phyloP scores from a whole-genome alignment of 2,113 vertebrate genomes.

The Halichoerus grypus region DNA sequence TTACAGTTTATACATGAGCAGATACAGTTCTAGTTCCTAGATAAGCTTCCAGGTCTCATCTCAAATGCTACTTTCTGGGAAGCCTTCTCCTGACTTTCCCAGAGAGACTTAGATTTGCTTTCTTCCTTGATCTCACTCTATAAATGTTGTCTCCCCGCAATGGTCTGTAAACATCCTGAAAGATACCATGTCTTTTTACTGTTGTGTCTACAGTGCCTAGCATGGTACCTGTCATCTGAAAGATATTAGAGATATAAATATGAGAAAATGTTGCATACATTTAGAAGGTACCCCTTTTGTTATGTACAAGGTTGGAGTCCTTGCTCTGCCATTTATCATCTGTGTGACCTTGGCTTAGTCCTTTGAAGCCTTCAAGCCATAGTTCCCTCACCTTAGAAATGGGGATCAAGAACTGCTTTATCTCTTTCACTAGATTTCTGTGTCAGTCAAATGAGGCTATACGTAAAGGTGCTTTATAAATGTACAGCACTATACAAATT shows the following conservation, averaged over 20 bases:
- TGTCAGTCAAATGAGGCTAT: slow-evolving; percentile 20
- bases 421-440: slow-evolving; percentile 18
- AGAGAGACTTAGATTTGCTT: slow-evolving; percentile 16
- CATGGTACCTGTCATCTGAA: not conserved
- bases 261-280: slow-evolving; percentile 30
- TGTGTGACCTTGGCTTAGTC: slow-evolving; percentile 6
- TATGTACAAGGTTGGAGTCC: not conserved
- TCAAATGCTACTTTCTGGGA: slow-evolving; percentile 28
- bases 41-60: not conserved
- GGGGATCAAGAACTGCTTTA: not conserved
- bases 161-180: slow-evolving; percentile 14
- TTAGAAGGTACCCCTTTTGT: slow-evolving; percentile 29
- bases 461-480: slow-evolving; percentile 37
- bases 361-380: slow-evolving; percentile 30
- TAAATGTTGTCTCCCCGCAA: not conserved
- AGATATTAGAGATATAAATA: slow-evolving; percentile 16
- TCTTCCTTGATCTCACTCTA: slow-evolving; percentile 44
- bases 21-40: slow-evolving; percentile 43
- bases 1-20: slow-evolving; percentile 18
- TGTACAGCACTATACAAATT: not conserved
- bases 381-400: slow-evolving; percentile 45
- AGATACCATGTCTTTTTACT: slow-evolving; percentile 11
- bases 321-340: not conserved
- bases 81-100: slow-evolving; percentile 15
- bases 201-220: not conserved